Conservation (phyloP, 2,113 vertebrate species). For the Myrmecophaga tridactyla region DNA sequence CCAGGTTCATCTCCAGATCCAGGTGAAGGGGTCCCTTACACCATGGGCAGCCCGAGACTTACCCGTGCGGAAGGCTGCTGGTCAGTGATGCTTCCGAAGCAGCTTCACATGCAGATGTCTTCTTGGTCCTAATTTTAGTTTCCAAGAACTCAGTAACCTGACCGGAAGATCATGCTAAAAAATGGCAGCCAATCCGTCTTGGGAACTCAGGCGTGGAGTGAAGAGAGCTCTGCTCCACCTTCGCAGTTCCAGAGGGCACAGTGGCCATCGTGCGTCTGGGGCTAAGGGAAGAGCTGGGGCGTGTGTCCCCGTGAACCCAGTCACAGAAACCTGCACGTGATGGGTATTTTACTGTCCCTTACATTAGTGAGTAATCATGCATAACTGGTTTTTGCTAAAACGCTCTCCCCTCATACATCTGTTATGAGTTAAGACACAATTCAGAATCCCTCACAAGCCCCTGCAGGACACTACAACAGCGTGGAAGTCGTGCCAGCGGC, state of each 20-base stretch:
- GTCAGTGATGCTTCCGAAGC: too few species aligned
- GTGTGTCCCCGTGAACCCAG: neutral
- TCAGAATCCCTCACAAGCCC: neutral
- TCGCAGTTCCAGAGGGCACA: neutral
- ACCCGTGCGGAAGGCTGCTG: neutral
- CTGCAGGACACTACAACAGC: neutral
- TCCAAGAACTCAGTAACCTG: neutral
- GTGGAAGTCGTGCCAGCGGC: accelerated
- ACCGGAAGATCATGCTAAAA: neutral
- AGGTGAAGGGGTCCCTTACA: accelerated
- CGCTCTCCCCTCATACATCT: neutral
- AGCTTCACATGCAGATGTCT: accelerated
- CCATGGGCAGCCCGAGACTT: too few species aligned
- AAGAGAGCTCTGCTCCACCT: neutral
- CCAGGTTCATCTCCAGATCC: neutral
- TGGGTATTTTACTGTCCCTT: neutral
- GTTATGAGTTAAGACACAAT: neutral
- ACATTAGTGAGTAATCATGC: neutral
- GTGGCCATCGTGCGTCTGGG: neutral
- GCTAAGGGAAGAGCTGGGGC: too few species aligned
- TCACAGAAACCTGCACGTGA: accelerated
- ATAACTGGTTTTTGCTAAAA: neutral
- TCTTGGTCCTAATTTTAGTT: neutral
- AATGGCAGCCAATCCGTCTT: too few species aligned
- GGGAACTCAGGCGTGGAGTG: neutral